Evolutionary conservation across 2,113 vertebrate species (phyloP).

Genomic region (Centropus bengalensis): DNA sequence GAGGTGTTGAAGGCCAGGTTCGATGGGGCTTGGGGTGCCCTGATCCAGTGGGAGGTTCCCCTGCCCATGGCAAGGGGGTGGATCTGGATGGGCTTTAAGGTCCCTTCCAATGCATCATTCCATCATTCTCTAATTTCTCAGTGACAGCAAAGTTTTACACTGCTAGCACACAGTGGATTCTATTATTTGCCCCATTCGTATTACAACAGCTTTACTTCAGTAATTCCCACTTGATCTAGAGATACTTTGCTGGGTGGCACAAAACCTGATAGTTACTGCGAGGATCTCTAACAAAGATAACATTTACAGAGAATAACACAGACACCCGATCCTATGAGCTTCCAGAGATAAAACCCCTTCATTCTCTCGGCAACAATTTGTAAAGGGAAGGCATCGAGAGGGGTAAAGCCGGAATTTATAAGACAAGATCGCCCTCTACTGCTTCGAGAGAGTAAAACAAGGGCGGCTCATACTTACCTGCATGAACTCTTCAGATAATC

Average conservation of each 20-base stretch:
- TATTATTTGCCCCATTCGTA: background rate
- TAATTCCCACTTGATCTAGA: conserved; percentile 11
- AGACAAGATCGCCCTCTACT: conserved; percentile 65
- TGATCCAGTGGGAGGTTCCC: too few relatives aligned
- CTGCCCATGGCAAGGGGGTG: too few relatives aligned
- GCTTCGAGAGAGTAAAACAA: background rate
- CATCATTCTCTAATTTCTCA: background rate
- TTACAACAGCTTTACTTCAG: background rate
- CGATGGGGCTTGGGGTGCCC: too few relatives aligned
- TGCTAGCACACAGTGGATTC: background rate
- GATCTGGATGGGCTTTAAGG: too few relatives aligned
- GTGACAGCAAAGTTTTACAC: background rate
- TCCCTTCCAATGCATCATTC: too few relatives aligned
- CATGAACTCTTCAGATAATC: too few relatives aligned
- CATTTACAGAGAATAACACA: conserved; percentile 44
- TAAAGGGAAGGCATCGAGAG: background rate
- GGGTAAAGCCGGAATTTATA: background rate
- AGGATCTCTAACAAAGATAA: conserved; percentile 52
- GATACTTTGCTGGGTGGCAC: background rate
- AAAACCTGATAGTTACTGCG: conserved; percentile 19
- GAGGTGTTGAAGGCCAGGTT: too few relatives aligned
- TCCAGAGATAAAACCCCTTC: conserved; percentile 31
- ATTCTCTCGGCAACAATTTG: background rate
- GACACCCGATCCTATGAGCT: conserved; percentile 18
- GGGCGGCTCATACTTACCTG: too few relatives aligned